Conservation (phyloP, 1,140 invertebrate genomes). For the Dendroctonus ponderosae region DNA sequence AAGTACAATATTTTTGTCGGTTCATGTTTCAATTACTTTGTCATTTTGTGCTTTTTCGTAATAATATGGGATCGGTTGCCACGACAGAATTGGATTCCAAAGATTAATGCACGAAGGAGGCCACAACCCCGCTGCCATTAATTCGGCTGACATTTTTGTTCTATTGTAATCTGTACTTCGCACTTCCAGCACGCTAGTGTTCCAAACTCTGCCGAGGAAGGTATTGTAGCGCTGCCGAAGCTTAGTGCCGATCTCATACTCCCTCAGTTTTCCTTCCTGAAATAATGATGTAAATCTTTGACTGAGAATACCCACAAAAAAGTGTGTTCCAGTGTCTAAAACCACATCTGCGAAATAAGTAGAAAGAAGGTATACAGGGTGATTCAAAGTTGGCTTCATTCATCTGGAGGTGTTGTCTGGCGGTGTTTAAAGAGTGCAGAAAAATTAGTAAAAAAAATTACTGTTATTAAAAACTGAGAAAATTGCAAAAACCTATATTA, state of each 20-base stretch:
- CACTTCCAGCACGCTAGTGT: slow-evolving; percentile 4
- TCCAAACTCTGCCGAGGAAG: slow-evolving; percentile 4
- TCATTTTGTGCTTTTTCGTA: background rate
- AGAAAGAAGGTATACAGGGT: too few species aligned
- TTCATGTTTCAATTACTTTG: slow-evolving; percentile 2
- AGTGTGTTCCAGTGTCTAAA: too few species aligned
- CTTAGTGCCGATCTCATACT: slow-evolving; percentile 2
- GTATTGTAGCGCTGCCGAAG: background rate
- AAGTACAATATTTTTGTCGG: background rate
- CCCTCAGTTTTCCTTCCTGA: slow-evolving; percentile 1
- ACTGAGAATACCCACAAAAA: too few species aligned
- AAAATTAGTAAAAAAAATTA: too few species aligned
- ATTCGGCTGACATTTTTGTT: slow-evolving; percentile 14
- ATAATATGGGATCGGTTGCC: slow-evolving; percentile 11
- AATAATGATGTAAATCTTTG: background rate
- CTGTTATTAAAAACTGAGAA: too few species aligned
- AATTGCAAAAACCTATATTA: too few species aligned
- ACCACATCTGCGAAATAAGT: too few species aligned
- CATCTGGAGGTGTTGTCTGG: too few species aligned
- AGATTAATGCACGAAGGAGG: background rate
- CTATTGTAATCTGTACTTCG: slow-evolving; percentile 7
- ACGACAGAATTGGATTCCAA: slow-evolving; percentile 7
- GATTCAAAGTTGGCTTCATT: too few species aligned
- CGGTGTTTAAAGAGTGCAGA: too few species aligned
- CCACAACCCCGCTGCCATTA: slow-evolving; percentile 5